Evolutionary conservation across 2,888 invertebrate genomes (phyloP).

Genomic region (Smittia aterrima): DNA sequence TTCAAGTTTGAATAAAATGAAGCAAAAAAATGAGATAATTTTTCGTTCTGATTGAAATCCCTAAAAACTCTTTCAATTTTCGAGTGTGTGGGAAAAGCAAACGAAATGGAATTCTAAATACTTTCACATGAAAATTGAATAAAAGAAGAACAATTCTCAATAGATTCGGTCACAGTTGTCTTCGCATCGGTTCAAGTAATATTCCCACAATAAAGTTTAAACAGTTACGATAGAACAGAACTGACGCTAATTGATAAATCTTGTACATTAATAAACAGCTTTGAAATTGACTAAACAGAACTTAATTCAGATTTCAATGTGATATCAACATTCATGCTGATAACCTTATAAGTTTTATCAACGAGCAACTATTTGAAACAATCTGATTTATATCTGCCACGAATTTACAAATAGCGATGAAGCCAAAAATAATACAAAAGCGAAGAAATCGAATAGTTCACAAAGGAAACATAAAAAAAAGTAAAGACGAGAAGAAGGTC

Average conservation of each 20-base stretch:
- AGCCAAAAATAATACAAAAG: not conserved
- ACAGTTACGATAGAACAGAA: not conserved
- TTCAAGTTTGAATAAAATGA: too few species aligned
- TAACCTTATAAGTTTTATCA: too few species aligned
- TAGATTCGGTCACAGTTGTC: conserved; percentile 23
- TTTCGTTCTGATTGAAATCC: too few species aligned
- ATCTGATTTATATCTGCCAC: not conserved
- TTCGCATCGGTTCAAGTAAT: not conserved
- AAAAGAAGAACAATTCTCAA: conserved; percentile 23
- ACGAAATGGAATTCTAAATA: not conserved
- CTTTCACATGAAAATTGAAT: conserved; percentile 9
- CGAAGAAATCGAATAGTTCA: not conserved
- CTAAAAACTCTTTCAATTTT: not conserved
- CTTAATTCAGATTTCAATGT: too few species aligned
- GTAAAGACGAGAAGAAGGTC: conserved; percentile 22
- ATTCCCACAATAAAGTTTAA: not conserved
- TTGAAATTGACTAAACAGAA: too few species aligned
- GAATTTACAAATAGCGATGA: not conserved
- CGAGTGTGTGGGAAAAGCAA: conserved; percentile 27
- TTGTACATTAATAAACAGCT: too few species aligned
- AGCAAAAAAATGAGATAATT: too few species aligned
- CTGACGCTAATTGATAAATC: conserved; percentile 25
- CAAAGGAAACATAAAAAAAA: not conserved
- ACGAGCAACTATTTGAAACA: too few species aligned
- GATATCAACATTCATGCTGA: too few species aligned